Base-by-base conservation (phyloP, 30 jellyfish, hydroid and myxozoan species). In the Nemopilema nomurai region DNA sequence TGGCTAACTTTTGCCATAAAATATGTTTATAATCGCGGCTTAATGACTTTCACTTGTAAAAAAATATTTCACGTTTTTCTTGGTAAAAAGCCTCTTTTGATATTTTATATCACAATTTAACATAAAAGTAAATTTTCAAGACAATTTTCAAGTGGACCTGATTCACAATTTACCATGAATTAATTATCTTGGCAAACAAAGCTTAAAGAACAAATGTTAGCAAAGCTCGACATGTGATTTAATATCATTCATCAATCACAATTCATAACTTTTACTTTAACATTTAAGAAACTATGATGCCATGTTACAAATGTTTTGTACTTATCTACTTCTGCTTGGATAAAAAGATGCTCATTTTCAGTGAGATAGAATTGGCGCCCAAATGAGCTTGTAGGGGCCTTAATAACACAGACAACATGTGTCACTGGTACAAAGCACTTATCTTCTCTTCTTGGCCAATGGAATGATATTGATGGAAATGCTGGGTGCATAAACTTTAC, bases 381-480 rank as follows among this genome's bases (percentile, higher is more conserved):
- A 26, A 67, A n/a, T 20, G 52, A n/a, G 67, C 7, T 69, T n/a
- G 24, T 7, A n/a, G 80, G 80, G 80, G 62, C 26, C 62, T 69
- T 21, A 26, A 28, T 31, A n/a, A 28, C 31, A 28, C 80, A 69
- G 26, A 22, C 52, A 69, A 28, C 69, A 69, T 69, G 49, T n/a
- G 51, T 23, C 22, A 26, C 49, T n/a, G 80, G 80, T n/a, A 22
- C 80, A 69, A 26, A 69, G 80, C 80, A 69, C 62, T 28, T 69
- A 69, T 69, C 80, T 21, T 31, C 80, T 69, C 62, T 13, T 51
- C 71, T 73, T 4, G 30, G 71, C 72, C 70, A 73, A 41, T 68
- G 49, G 30, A 18, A 73, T 73, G 71, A 33, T 21, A 3, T 73
- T 41, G 70, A 27, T 19, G 28, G 76, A 68, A 73, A 73, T 6